phyloP scores from a whole-genome alignment of 2,113 vertebrate species.

The Lucifuga dentata region DNA sequence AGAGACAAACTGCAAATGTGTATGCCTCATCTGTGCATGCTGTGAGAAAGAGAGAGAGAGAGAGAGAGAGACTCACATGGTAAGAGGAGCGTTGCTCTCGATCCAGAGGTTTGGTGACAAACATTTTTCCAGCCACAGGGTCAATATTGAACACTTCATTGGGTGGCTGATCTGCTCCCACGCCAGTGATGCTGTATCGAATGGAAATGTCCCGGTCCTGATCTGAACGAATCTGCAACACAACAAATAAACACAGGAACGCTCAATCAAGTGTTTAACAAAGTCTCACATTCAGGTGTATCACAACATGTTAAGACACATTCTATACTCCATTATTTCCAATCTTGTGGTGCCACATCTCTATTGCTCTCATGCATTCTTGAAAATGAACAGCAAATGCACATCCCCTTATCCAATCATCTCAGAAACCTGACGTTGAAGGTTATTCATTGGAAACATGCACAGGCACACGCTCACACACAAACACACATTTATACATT shows the following conservation, averaged over 20 bases:
- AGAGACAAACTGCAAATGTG: no score
- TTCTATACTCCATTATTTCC: no score
- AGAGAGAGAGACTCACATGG: slow-evolving; percentile 84
- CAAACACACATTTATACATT: slow-evolving; percentile 3
- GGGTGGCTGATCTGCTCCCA: slow-evolving; percentile 92
- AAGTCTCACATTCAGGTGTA: not conserved
- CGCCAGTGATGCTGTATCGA: slow-evolving; percentile 94
- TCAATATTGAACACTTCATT: slow-evolving; percentile 96
- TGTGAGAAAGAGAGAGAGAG: not conserved
- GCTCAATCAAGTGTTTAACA: not conserved
- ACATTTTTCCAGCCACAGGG: slow-evolving; percentile 93
- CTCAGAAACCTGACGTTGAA: slow-evolving; percentile 46
- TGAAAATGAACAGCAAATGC: slow-evolving; percentile 6
- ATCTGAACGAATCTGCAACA: slow-evolving; percentile 93
- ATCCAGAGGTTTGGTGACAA: slow-evolving; percentile 93
- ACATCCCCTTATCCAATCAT: slow-evolving; percentile 31
- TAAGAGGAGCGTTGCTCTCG: slow-evolving; percentile 94
- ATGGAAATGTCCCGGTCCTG: slow-evolving; percentile 95
- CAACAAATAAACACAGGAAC: slow-evolving; percentile 33
- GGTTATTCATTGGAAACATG: slow-evolving; percentile 32
- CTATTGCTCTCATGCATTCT: not conserved
- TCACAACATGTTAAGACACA: no score
- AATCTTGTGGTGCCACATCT: no score
- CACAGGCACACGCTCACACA: no score
- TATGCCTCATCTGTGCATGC: no score